These are phyloP conservation scores for Lymantria dispar DNA, from an alignment of 2,888 invertebrate species.

Conservation along the genomic window DNA sequence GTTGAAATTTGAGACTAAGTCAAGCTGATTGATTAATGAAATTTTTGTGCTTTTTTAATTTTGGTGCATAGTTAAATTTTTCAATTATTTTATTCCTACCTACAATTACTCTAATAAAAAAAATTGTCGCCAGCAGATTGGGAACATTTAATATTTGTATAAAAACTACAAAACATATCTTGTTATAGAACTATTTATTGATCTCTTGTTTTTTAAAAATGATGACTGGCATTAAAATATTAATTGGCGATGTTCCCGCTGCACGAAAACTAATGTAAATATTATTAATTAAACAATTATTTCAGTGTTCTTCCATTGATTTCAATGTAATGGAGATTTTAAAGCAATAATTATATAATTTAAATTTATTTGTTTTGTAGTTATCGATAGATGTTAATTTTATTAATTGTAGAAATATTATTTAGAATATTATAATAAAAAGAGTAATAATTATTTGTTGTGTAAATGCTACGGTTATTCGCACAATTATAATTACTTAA, in stretches of 20 bases:
- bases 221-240: too few species aligned
- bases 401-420: conserved; percentile 51
- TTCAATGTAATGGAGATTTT: conserved; percentile 44
- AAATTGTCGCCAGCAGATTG: conserved; percentile 6
- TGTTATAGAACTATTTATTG: background rate
- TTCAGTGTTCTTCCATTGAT: conserved; percentile 57
- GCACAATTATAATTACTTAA: conserved; percentile 53
- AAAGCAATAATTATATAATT: conserved; percentile 66
- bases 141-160: background rate
- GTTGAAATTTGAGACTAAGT: conserved; percentile 6
- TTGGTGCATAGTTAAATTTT: conserved; percentile 48
- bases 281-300: conserved; percentile 19
- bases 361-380: conserved; percentile 52
- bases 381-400: conserved; percentile 51
- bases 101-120: conserved; percentile 15
- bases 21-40: conserved; percentile 5
- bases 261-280: conserved; percentile 25
- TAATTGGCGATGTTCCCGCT: background rate
- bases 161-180: background rate
- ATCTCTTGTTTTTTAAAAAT: background rate
- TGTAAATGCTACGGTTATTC: conserved; percentile 43
- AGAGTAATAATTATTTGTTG: conserved; percentile 47
- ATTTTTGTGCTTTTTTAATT: conserved; percentile 46
- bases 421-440: conserved; percentile 34
- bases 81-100: conserved; percentile 11